Evolutionary conservation across 2,888 invertebrate genomes (phyloP), one percentile per base, ranked within the genome.

Genomic region (Pristionchus japonicus): DNA sequence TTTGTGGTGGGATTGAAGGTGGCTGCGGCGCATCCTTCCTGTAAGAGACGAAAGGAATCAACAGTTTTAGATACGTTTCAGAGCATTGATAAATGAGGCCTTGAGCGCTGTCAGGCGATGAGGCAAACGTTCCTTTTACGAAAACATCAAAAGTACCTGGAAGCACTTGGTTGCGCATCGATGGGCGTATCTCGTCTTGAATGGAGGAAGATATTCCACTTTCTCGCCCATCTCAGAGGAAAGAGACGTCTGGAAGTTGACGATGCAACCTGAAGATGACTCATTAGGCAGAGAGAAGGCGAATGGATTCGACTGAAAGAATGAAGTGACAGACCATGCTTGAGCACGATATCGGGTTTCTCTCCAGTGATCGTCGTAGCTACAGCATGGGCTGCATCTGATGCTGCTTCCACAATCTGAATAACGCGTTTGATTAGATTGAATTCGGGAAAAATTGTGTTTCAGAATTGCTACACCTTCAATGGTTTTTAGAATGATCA

Each of bases 21-120:
- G 3, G 93, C 93, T 13, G 92, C 92, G 0, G 93, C 92, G 74
- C 93, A 93, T 1, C 93, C 93, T 67, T 93, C 92, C 91, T 92
- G 64, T 11, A 64, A 4, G 37, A 20, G 34, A 70, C 20, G 34
- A n/a, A n/a, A n/a, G n/a, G n/a, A n/a, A n/a, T n/a, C n/a, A n/a
- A n/a, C n/a, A n/a, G n/a, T n/a, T n/a, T n/a, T 11, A 34, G 6
- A 27, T 27, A 27, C 47, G 17, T 40, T 23, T 74, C 70, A 74
- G 40, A 37, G 23, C 3, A 20, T 40, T 37, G 20, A 3, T 23
- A 27, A 70, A 70, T 70, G 70, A 37, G 70, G n/a, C n/a, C n/a
- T n/a, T n/a, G n/a, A n/a, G n/a, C n/a, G n/a, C n/a, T n/a, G n/a
- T n/a, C n/a, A n/a, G n/a, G n/a, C n/a, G n/a, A n/a, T n/a, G n/a